These are phyloP conservation scores for Lissonota sp. DNA, from an alignment of 2,888 invertebrate species.

Conservation along the genomic window DNA sequence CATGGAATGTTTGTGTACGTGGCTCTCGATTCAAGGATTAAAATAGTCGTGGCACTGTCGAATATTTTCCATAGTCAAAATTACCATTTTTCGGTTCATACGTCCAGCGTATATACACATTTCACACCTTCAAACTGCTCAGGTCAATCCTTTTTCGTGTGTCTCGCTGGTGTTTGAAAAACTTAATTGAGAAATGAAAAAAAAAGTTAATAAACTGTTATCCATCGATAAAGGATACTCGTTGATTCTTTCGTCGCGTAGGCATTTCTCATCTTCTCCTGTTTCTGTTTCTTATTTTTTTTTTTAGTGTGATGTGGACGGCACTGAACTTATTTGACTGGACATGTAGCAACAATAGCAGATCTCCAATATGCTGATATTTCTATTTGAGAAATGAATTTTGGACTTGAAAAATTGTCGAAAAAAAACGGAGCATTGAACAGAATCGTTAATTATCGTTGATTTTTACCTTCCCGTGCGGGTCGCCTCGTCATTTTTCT, in stretches of 20 bases:
- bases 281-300: neutral
- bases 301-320: slow-evolving; percentile 80
- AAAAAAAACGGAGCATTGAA: no score
- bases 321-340: slow-evolving; percentile 79
- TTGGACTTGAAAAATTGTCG: no score
- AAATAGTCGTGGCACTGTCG: slow-evolving; percentile 36
- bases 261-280: no score
- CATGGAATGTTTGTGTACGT: slow-evolving; percentile 58
- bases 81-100: slow-evolving; percentile 48
- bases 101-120: slow-evolving; percentile 57
- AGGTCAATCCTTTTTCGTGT: slow-evolving; percentile 22
- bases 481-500: slow-evolving; percentile 70
- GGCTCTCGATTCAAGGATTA: slow-evolving; percentile 20
- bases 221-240: slow-evolving; percentile 62
- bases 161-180: slow-evolving; percentile 33
- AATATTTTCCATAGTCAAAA: slow-evolving; percentile 37
- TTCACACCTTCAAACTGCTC: slow-evolving; percentile 1
- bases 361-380: slow-evolving; percentile 72
- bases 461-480: slow-evolving; percentile 70
- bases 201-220: neutral
- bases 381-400: slow-evolving; percentile 64
- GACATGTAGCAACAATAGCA: slow-evolving; percentile 79
- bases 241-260: slow-evolving; percentile 68
- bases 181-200: slow-evolving; percentile 44
- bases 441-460: neutral